phyloP scores from a whole-genome alignment of 1,140 invertebrate genomes.

The Chionoecetes opilio region DNA sequence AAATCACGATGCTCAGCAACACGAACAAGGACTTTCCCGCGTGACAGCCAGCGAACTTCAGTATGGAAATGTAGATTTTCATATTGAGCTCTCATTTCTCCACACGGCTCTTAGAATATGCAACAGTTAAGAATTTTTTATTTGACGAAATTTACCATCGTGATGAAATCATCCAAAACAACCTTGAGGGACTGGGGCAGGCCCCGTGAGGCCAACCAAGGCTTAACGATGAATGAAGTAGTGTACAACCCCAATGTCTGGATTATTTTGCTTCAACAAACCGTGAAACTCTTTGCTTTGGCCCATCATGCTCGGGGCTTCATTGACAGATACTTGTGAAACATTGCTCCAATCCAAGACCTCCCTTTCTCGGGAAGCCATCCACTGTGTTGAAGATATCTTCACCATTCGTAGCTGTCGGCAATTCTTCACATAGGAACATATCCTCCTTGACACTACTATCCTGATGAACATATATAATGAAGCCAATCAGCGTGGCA shows the following conservation, averaged over 20 bases:
- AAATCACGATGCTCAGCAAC: constrained; percentile 82
- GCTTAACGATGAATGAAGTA: constrained; percentile 66
- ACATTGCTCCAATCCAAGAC: not conserved
- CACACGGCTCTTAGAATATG: constrained; percentile 82
- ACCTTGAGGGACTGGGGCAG: constrained; percentile 54
- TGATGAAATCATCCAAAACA: constrained; percentile 59
- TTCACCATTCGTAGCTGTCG: too few species aligned
- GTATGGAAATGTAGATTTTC: constrained; percentile 82
- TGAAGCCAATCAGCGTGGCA: not conserved
- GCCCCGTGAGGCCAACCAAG: constrained; percentile 58
- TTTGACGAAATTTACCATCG: constrained; percentile 66
- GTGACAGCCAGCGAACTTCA: constrained; percentile 83
- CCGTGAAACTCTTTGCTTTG: constrained; percentile 34
- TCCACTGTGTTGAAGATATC: too few species aligned
- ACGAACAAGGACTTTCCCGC: constrained; percentile 82
- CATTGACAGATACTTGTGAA: constrained; percentile 48
- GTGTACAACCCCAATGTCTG: constrained; percentile 57
- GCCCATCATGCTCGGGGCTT: constrained; percentile 32
- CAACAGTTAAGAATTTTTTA: constrained; percentile 81
- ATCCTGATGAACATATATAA: constrained; percentile 38
- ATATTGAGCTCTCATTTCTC: constrained; percentile 82
- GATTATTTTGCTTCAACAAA: constrained; percentile 37
- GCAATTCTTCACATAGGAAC: constrained; percentile 46
- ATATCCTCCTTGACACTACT: constrained; percentile 52
- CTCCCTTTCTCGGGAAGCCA: too few species aligned